Percentiles rank a stretch among this genome's conserved stretches.
phyloP scores from a whole-genome alignment of 2,797 vertebrate species.

The Rhinoraja longicauda region DNA sequence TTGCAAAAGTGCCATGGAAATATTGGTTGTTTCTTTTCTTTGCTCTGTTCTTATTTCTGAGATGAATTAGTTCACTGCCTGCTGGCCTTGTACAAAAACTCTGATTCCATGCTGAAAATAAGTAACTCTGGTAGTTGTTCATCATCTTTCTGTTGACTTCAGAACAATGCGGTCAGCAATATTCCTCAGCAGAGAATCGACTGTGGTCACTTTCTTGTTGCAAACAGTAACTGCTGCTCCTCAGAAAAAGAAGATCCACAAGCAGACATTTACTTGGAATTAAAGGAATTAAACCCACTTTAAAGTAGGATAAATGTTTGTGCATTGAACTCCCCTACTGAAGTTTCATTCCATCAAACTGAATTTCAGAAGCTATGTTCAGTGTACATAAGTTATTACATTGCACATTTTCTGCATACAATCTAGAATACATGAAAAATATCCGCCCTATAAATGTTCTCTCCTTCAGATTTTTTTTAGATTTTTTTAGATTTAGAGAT shows the following conservation, averaged over 20 bases:
- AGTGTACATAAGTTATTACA: too few species aligned
- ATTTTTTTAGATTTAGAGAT: too few species aligned
- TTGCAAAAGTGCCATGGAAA: background rate
- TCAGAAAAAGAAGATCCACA: background rate
- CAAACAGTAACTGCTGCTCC: background rate
- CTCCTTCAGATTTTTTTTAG: too few species aligned
- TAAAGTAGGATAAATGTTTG: too few species aligned
- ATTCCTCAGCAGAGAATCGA: background rate
- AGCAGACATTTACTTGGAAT: background rate
- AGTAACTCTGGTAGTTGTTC: background rate
- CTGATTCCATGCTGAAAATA: background rate
- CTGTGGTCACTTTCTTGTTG: background rate
- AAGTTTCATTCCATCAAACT: too few species aligned
- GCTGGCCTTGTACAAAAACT: background rate
- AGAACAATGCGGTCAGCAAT: background rate
- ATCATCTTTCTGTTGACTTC: background rate
- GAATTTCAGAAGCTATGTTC: too few species aligned
- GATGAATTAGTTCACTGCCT: background rate
- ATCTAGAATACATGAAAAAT: too few species aligned
- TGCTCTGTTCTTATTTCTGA: background rate
- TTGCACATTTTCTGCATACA: too few species aligned
- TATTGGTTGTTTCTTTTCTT: background rate
- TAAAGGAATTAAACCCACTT: background rate
- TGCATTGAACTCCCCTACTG: too few species aligned
- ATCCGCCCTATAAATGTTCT: background rate